Evolutionary conservation across 2,888 invertebrate genomes (phyloP), one percentile per base, ranked within the genome.

Genomic region (Craniophora ligustri): DNA sequence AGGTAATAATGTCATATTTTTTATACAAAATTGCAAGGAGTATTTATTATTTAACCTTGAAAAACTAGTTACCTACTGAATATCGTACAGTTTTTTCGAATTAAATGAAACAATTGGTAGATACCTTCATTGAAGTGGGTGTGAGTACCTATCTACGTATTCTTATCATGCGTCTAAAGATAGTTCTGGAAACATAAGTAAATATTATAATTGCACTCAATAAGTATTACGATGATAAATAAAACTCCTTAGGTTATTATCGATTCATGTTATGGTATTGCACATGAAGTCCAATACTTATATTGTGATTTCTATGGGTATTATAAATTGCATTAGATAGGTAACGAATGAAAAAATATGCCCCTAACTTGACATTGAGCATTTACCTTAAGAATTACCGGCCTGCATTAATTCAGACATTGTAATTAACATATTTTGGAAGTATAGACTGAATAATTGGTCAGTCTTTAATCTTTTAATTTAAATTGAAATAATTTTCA

Each of bases 1-100:
- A 94, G 87, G 97, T 96, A 93, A 55, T 42, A 50, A 28, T 13
- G 7, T 11, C 7, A 34, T 41, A 32, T 5, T 14, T 36, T 41
- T 57, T 35, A 2, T 34, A 30, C 3, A 21, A 42, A 42, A 19
- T 28, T 38, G 18, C 14, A 19, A 40, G 14, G n/a, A 34, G 14
- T 2, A 10, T 39, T 40, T 19, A 36, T 28, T 32, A 14, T n/a
- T n/a, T 36, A 49, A 59, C 69, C 62, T 71, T 67, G 66, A 45
- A 53, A 35, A 14, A 51, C 11, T 26, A 31, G 35, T 34, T 8
- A n/a, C n/a, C n/a, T n/a, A n/a, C n/a, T n/a, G n/a, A n/a, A n/a
- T n/a, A 5, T 15, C 41, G 10, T 14, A 13, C 23, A 21, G 15
- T 26, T 48, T 45, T 32, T 34, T 5, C 5, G 10, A 7, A n/a